Evolutionary conservation across 2,113 vertebrate species (phyloP).

Genomic region (Pionites leucogaster): DNA sequence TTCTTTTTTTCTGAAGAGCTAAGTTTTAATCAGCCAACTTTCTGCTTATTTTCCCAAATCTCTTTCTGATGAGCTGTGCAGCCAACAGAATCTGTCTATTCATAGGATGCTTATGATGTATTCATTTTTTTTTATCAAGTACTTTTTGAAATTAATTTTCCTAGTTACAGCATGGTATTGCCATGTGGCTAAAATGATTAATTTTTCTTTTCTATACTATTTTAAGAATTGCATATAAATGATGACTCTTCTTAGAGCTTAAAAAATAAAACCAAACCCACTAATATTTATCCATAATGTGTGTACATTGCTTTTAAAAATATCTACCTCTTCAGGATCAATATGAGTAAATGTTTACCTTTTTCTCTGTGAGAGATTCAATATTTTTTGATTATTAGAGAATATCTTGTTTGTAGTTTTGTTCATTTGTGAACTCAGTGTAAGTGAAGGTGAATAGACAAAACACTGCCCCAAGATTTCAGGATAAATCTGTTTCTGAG

Average conservation of each 20-base stretch:
- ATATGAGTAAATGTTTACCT: background rate
- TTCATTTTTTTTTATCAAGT: background rate
- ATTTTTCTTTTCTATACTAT: background rate
- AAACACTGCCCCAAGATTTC: background rate
- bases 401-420: background rate
- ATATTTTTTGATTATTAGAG: background rate
- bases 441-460: background rate
- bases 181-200: background rate
- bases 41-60: background rate
- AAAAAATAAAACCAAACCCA: background rate
- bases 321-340: background rate
- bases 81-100: background rate
- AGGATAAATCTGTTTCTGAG: background rate
- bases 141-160: slow-evolving; percentile 27
- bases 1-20: background rate
- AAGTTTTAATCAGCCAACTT: background rate
- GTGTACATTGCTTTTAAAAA: background rate
- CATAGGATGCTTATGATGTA: background rate
- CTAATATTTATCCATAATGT: background rate
- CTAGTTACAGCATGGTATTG: background rate
- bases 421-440: slow-evolving; percentile 14
- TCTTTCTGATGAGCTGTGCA: background rate
- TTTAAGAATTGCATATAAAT: background rate
- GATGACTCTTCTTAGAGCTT: background rate
- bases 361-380: background rate